Percentiles rank a stretch among this genome's conserved stretches.
Evolutionary conservation across 2,797 vertebrate genomes (phyloP).

Genomic region (Lepilemur ruficaudatus): DNA sequence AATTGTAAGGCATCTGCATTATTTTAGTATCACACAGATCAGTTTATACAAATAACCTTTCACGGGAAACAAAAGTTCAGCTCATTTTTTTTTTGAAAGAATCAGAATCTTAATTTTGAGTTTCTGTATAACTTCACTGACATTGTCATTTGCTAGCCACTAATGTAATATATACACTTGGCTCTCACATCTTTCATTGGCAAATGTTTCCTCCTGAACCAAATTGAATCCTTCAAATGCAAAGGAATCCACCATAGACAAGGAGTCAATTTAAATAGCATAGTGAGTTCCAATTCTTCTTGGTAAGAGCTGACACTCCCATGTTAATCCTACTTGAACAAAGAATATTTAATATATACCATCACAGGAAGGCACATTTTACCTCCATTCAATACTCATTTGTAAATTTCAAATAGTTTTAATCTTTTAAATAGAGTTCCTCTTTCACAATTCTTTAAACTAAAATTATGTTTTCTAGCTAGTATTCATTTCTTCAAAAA

Average conservation of each 20-base stretch:
- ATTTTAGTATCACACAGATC: neutral
- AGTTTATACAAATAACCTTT: neutral
- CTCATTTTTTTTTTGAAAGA: neutral
- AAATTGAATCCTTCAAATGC: neutral
- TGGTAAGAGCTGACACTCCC: neutral
- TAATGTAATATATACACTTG: neutral
- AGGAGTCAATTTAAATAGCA: neutral
- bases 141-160: neutral
- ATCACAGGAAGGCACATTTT: neutral
- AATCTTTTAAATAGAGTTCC: neutral
- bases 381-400: neutral
- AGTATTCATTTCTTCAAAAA: neutral
- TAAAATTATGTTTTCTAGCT: neutral
- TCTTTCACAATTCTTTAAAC: neutral
- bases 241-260: neutral
- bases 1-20: neutral
- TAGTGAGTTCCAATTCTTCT: neutral
- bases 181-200: neutral
- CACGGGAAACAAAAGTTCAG: neutral
- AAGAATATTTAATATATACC: neutral
- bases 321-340: neutral
- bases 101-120: neutral
- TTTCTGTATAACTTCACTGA: neutral
- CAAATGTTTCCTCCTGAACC: conserved; percentile 21
- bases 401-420: neutral